Evolutionary conservation across 23 tunicate genomes (phyloP), one percentile per base, ranked within the genome.

Genomic region (Ciona savignyi): DNA sequence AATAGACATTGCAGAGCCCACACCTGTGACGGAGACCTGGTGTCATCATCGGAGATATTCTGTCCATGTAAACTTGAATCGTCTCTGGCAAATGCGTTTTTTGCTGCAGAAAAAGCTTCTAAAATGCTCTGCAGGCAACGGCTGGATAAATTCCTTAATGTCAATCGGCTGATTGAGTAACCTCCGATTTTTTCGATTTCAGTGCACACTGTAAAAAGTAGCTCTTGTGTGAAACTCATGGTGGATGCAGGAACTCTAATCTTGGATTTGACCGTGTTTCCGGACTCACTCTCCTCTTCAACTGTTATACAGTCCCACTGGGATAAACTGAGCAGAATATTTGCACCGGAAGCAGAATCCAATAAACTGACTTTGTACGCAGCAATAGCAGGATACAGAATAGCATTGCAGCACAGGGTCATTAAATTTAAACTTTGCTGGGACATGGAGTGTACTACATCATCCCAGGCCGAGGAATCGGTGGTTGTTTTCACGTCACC

Each of bases 1-100:
- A 84, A 91, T 19, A 91, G 80, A 24, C 72, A 74, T 65, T 91
- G 97, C 51, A 91, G 66, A 19, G 97, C 97, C 97, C 97, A 91
- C 0, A 84, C 48, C 66, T 91, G 97, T 1, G 96, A 71, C 4
- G 84, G 79, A 35, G 67, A 35, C 28, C 33, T 21, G 29, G 74
- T 22, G 15, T 67, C 67, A 23, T 33, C 75, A 3, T 23, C 42
- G 4, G 62, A 1, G 1, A 73, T 19, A 64, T 78, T 72, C 32
- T 77, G 74, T 34, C 87, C 78, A 25, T 86, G 80, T 49, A 74
- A 63, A 28, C 67, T 78, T 30, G 91, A 32, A 29, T 73, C 83
- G 3, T 66, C 83, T 32, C 31, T 63, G 21, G 86, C 67, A 26
- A 87, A 30, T 4, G 74, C 51, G 22, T 75, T 63, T 49, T 70